Evolutionary conservation across 2,888 invertebrate genomes (phyloP), one percentile per base, ranked within the genome.

Genomic region (Glaucopsyche alexis): DNA sequence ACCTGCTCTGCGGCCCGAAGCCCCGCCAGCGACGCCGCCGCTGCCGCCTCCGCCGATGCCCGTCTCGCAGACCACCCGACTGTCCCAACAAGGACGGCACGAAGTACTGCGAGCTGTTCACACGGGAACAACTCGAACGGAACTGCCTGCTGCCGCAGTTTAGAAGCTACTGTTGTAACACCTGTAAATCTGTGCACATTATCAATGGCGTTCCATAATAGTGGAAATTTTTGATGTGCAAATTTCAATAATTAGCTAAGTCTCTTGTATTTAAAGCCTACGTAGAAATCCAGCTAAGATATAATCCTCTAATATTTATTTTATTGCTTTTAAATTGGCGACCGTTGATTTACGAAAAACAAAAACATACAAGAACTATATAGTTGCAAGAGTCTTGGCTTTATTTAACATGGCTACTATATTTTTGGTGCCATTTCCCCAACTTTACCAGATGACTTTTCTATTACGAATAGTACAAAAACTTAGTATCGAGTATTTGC

Each of bases 101-200:
- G 5, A 88, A 90, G 76, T 93, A 93, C 83, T 94, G 94, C 82
- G 87, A 89, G 50, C 84, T 93, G 4, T 89, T 90, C 75, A 84
- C 84, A 60, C 29, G 75, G 0, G 88, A 89, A 3, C 85, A 90
- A 47, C 82, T 94, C 0, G 84, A 81, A n/a, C 83, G 91, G 13
- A 94, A 95, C 84, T 95, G 95, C 80, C 83, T 86, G 0, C 84
- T 95, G 47, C 90, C 94, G 0, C 93, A 91, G 0, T 95, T 95
- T 78, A 92, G 92, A 75, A 91, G 90, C 76, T 87, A 94, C 72
- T 95, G 95, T 80, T 95, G 95, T 79, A 93, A 93, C 78, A 87
- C 94, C 0, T 94, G 94, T 75, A 82, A 82, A 70, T 80, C 81
- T 40, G 79, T 84, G 6, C 84, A 83, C 16, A 78, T 73, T 60